A percentile compares a stretch with the other conserved stretches of the same genome.
phyloP scores from a whole-genome alignment of 1,140 invertebrate species.

The Planococcus citri region DNA sequence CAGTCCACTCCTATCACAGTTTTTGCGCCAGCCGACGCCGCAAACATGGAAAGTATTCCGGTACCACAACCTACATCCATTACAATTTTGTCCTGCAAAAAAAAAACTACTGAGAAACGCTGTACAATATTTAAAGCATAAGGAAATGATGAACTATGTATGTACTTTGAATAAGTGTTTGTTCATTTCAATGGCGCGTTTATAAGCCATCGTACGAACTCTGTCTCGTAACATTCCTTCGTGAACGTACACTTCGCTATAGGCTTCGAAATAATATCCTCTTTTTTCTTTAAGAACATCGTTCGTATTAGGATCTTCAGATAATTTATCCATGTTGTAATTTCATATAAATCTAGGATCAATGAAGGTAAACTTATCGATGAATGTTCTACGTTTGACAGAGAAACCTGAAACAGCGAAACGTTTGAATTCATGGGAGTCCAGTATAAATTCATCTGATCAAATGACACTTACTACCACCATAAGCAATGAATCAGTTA shows the following conservation, averaged over 20 bases:
- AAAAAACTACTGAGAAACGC: too few relatives aligned
- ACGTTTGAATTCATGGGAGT: too few relatives aligned
- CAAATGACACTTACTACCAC: too few relatives aligned
- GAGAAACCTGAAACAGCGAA: too few relatives aligned
- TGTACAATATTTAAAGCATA: too few relatives aligned
- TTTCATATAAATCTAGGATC: background rate
- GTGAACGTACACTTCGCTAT: background rate
- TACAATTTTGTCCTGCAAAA: conserved; percentile 54
- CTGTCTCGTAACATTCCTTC: background rate
- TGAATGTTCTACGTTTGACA: too few relatives aligned
- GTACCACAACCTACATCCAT: conserved; percentile 98
- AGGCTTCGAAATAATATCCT: background rate
- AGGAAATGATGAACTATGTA: background rate
- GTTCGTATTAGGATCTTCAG: background rate
- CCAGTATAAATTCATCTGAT: too few relatives aligned
- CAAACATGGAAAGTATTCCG: conserved; percentile 91
- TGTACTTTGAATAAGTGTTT: background rate
- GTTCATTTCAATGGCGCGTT: background rate
- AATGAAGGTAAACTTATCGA: background rate
- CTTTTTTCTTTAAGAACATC: background rate
- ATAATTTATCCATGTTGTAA: background rate
- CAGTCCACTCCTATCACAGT: conserved; percentile 89
- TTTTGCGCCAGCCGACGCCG: conserved; percentile 81
- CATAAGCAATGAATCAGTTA: too few relatives aligned
- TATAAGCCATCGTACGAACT: background rate